Conservation (phyloP, 1,140 invertebrate genomes). For the Brachionus calyciflorus region DNA sequence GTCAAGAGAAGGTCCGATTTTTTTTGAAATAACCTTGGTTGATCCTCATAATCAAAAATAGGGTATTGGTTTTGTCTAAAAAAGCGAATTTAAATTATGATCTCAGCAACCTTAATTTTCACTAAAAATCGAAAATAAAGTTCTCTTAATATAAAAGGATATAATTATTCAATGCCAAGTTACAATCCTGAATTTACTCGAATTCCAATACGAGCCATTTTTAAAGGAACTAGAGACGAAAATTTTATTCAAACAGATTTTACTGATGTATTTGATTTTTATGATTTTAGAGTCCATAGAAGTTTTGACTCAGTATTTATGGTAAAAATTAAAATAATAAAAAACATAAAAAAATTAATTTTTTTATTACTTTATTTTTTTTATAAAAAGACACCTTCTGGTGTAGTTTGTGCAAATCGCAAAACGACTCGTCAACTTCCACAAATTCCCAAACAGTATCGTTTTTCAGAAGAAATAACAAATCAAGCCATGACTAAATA, state of each 20-base stretch:
- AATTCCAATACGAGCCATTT: slow-evolving; percentile 24
- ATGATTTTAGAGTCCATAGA: slow-evolving; percentile 33
- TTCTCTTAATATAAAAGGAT: background rate
- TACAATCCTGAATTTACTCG: background rate
- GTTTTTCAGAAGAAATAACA: slow-evolving; percentile 41
- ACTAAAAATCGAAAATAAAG: too few relatives aligned
- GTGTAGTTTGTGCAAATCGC: background rate
- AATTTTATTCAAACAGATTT: background rate
- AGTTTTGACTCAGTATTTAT: background rate
- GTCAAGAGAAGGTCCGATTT: too few relatives aligned
- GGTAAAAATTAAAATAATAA: background rate
- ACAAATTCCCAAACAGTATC: background rate
- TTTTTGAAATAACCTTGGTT: too few relatives aligned
- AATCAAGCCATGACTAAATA: background rate
- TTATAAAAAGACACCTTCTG: slow-evolving; percentile 23
- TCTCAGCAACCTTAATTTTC: too few relatives aligned
- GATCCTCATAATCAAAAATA: too few relatives aligned
- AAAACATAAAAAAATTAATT: too few relatives aligned
- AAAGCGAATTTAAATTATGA: too few relatives aligned
- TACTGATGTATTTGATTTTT: slow-evolving; percentile 17
- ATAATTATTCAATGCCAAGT: slow-evolving; percentile 22
- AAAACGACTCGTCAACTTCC: background rate
- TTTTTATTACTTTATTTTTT: background rate
- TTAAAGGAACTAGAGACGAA: background rate
- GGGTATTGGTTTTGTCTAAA: too few relatives aligned